Conservation (phyloP, 1,140 invertebrate species). For the Bombus pyrosoma region DNA sequence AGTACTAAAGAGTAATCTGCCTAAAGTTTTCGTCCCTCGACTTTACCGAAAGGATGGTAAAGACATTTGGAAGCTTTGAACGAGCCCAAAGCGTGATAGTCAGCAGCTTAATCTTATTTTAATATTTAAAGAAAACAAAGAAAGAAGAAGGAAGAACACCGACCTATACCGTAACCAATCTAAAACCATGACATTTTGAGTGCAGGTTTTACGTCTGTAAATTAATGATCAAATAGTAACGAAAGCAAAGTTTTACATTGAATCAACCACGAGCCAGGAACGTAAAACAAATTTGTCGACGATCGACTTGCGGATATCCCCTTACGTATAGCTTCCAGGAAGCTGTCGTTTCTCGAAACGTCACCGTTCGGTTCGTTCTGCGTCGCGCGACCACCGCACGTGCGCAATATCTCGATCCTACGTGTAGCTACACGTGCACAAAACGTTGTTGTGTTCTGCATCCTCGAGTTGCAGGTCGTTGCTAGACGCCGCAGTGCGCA, state of each 20-base stretch:
- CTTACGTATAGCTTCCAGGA: constrained; percentile 60
- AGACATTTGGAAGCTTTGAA: no score
- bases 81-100: no score
- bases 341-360: constrained; percentile 58
- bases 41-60: rapidly evolving
- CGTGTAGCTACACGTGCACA: not conserved
- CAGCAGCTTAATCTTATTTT: no score
- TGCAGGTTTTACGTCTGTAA: no score
- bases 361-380: constrained; percentile 30
- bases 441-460: not conserved
- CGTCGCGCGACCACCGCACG: constrained; percentile 29
- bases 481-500: constrained; percentile 42
- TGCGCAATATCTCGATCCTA: constrained; percentile 8
- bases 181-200: no score
- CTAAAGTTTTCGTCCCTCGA: no score
- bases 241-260: not conserved
- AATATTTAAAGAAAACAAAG: no score
- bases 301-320: constrained; percentile 38
- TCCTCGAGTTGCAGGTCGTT: constrained; percentile 42
- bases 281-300: constrained; percentile 36
- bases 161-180: no score
- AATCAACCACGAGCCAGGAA: not conserved
- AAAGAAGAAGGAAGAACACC: no score
- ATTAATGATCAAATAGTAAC: not conserved
- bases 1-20: no score